Evolutionary conservation across 35 echinoderm and acorn worm species (phyloP).

Genomic region (Apostichopus japonicus): DNA sequence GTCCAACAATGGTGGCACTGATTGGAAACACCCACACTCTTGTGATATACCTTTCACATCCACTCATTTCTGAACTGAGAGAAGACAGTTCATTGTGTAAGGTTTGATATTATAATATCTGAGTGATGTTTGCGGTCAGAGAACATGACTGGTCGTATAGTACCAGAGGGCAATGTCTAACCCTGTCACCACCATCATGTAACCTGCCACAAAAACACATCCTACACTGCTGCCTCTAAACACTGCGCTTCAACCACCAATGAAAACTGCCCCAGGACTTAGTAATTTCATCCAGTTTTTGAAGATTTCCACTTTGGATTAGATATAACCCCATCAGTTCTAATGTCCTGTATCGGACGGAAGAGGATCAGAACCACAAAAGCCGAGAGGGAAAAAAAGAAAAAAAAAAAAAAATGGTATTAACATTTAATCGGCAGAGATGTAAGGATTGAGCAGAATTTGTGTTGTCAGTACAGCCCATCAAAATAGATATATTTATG

Average conservation of each 20-base stretch:
- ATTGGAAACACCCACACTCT: not conserved
- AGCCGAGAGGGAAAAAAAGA: not conserved
- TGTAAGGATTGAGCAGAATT: not conserved
- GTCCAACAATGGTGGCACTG: not conserved
- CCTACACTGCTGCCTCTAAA: not conserved
- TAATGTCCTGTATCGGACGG: not conserved
- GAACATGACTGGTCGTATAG: not conserved
- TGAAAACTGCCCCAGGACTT: constrained; percentile 19
- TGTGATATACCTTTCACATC: not conserved
- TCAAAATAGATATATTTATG: not conserved
- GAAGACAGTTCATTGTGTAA: not conserved
- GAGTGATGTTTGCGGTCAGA: constrained; percentile 35
- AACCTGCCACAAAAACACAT: constrained; percentile 4
- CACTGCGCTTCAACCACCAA: constrained; percentile 1
- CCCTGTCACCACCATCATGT: not conserved
- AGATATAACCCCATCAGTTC: not conserved
- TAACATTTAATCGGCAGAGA: not conserved
- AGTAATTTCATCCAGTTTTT: constrained; percentile 26
- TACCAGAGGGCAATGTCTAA: not conserved
- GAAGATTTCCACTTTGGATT: constrained; percentile 21
- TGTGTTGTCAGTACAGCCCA: not conserved
- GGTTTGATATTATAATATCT: not conserved
- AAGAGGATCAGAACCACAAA: not conserved
- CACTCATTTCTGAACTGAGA: not conserved
- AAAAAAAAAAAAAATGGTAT: not conserved